Base-by-base conservation (phyloP, 2,113 vertebrate species). In the Acrocephalus kingi region DNA sequence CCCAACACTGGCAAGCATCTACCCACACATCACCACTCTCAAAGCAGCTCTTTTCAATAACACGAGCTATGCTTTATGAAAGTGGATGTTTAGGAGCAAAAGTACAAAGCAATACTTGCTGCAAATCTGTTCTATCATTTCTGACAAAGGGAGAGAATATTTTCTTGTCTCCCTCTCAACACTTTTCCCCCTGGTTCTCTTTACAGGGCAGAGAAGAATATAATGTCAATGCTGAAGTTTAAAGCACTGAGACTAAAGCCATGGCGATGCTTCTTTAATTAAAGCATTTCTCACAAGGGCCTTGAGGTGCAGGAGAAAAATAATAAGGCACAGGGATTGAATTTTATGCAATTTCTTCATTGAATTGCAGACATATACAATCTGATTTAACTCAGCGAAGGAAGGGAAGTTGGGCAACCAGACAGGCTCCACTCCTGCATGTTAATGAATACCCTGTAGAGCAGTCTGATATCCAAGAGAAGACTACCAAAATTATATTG, bases 211-310 rank as follows among this genome's bases (percentile, higher is more conserved):
- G 22, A 35, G 33, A 54, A 80, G 43, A 61, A 12, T 33, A 35
- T 56, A 3, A n/a, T 30, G 4, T 72, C 31, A 81, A 8, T 87
- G 80, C 39, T 80, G 27, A 63, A 72, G 31, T 90, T 93, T 72
- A 76, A 95, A 92, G 92, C 35, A 82, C 20, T 52, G 64, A 95
- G 96, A 95, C 81, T 88, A 89, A 94, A 96, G 39, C 33, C 41
- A 63, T 55, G 35, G n/a, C 87, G 48, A 90, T 90, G 89, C 92
- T 96, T 93, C 84, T 92, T 97, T 97, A 97, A 97, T 97, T 98
- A 97, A 98, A 97, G 31, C 25, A 63, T 46, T 71, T 88, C 95
- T 94, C 86, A 19, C 9, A 80, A 93, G 91, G 69, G 45, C 27
- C 55, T 87, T 72, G 77, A 94, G 90, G 86, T 94, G 76, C n/a